Conservation (phyloP, 2,888 invertebrate species). For the Campoplex nolae region DNA sequence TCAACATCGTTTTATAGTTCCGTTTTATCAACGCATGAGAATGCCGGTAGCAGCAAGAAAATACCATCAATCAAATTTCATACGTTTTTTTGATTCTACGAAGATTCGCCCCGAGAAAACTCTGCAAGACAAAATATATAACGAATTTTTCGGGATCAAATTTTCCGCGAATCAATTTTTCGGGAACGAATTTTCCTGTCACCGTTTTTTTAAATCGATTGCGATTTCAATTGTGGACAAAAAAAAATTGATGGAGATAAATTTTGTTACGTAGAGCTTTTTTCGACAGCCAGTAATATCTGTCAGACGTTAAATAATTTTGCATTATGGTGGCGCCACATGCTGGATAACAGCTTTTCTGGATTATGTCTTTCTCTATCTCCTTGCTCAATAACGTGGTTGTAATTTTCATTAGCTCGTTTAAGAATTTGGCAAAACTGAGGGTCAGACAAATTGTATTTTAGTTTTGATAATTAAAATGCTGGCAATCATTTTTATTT, state of each 20-base stretch:
- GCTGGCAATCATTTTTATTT: neutral
- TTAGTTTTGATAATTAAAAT: neutral
- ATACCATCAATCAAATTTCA: no score
- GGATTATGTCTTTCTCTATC: neutral
- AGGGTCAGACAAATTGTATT: neutral
- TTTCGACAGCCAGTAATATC: neutral
- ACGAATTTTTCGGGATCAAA: no score
- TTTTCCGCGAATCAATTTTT: no score
- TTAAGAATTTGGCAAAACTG: neutral
- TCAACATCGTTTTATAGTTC: no score
- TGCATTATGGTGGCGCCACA: slow-evolving; percentile 35
- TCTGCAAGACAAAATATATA: no score
- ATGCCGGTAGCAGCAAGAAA: no score
- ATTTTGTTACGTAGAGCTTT: neutral
- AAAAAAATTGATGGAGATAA: neutral
- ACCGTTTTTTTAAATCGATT: no score
- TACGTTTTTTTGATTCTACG: no score
- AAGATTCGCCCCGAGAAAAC: no score
- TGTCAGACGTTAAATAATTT: neutral
- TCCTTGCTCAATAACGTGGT: neutral
- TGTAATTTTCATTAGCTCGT: neutral
- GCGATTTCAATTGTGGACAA: neutral
- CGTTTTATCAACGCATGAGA: no score
- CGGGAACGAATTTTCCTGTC: no score
- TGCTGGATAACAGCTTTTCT: neutral